Evolutionary conservation across 2,888 invertebrate genomes (phyloP).

Genomic region (Conops quadrifasciatus): DNA sequence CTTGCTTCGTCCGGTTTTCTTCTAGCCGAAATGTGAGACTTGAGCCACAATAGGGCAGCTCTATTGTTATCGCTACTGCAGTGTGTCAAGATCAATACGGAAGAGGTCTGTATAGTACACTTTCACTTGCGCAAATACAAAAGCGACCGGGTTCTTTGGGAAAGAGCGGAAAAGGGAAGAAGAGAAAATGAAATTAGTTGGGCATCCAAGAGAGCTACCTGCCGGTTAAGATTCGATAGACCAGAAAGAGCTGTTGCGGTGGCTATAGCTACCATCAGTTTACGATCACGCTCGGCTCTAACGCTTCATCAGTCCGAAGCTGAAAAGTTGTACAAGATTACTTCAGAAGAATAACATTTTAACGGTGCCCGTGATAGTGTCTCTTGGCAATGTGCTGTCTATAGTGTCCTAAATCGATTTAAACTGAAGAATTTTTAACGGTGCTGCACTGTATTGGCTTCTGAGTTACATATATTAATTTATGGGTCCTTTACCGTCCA

Average conservation of each 20-base stretch:
- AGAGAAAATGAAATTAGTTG: neutral
- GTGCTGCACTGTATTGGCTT: no score
- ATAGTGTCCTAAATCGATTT: no score
- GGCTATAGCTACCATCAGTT: slow-evolving; percentile 43
- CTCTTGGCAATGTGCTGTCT: no score
- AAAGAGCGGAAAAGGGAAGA: neutral
- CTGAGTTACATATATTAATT: neutral
- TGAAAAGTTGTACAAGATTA: no score
- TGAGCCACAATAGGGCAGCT: neutral
- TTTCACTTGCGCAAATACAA: slow-evolving; percentile 28
- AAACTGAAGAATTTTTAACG: neutral
- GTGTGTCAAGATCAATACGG: slow-evolving; percentile 24
- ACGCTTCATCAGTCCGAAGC: no score
- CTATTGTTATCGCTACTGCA: neutral
- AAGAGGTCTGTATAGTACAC: neutral
- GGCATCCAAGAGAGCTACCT: neutral
- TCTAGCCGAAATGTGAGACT: no score
- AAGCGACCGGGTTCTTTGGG: neutral
- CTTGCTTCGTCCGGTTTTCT: neutral
- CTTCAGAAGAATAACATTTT: no score
- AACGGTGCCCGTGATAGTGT: no score
- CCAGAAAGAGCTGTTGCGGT: slow-evolving; percentile 9
- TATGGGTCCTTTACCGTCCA: no score
- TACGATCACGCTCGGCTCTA: slow-evolving; percentile 1
- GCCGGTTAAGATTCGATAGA: neutral